Base-by-base conservation (phyloP, 1,140 invertebrate genomes). In the Ooceraea biroi region DNA sequence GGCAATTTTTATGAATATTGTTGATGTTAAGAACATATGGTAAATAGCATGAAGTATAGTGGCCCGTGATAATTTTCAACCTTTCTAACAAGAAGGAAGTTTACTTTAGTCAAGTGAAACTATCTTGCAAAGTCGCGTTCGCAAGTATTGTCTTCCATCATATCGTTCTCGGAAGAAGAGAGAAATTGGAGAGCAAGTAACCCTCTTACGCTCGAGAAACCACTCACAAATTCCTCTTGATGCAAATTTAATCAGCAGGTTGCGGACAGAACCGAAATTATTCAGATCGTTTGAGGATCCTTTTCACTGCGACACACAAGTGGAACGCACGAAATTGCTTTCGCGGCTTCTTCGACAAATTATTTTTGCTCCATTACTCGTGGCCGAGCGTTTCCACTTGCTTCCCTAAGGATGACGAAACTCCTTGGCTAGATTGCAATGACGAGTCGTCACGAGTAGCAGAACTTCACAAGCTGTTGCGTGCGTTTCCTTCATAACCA, bases 61-160 rank as follows among this genome's bases (percentile, higher is more conserved):
- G 30, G 14, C 2, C 3, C 19, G 14, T 11, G 41, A 78, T 68
- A 44, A 2, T 3, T 17, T 17, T 5, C 14, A 17, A 19, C 19
- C n/a, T 69, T 22, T 5, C 25, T 10, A 17, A 27, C 22, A 30
- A 68, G 3, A 0, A 71, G 14, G 1, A 58, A 58, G 52, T n/a
- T n/a, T 69, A n/a, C 12, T 60, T 46, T 60, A 74, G 10, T 19
- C 19, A 66, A n/a, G 11, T 41, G 1, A 41, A 55, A 66, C 2
- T 66, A 66, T 27, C 19, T 77, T 46, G 30, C 41, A 27, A 76
- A 65, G 8, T 17, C 58, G 36, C 12, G 44, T 78, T 41, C 44
- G 17, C 8, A 80, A 46, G 11, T 50, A 65, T n/a, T 19, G 58
- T 71, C 36, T 58, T 71, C 76, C 50, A 80, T 69, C n/a, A 12